Base-by-base conservation (phyloP, 2,113 vertebrate species). In the Paramormyrops kingsleyae region DNA sequence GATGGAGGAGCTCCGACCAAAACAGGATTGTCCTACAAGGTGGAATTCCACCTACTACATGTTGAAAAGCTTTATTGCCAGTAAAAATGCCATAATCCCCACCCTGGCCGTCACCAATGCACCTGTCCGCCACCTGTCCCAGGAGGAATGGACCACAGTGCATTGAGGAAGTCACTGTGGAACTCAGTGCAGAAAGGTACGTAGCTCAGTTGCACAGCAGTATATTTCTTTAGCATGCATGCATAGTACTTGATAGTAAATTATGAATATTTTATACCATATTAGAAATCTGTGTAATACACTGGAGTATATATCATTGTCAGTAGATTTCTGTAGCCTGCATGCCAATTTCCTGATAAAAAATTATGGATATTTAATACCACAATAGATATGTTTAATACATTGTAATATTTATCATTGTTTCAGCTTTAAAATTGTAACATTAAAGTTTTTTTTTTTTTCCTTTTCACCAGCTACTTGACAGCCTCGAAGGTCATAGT, bases 11-110 rank as follows among this genome's bases (percentile, higher is more conserved):
- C 91, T 90, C 42, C 2, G 47, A 88, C 87, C 42, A 17, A 92
- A 91, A 92, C 89, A 90, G 87, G 90, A 92, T 49, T 90, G 62
- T 50, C 5, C 66, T 4, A 92, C 90, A 87, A 89, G 85, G 49
- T 90, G 90, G 88, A 92, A 89, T 50, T 90, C 90, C 2, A 91
- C 90, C 21, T 89, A 87, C 59, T 39, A 92, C 49, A 89, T 89
- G 88, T 46, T 88, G 42, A 62, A 35, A n/a, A 62, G 62, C 42
- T 47, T 88, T 49, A 31, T 46, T 19, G 24, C 70, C 21, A 12
- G 12, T 27, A 88, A 74, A 42, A 66, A 88, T 46, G 35, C 88
- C 42, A 77, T 88, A 27, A 88, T 88, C 31, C 77, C 88, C 31
- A 88, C 88, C 53, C 31, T 88, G 53, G 62, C 88, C 13, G 21